phyloP scores from a whole-genome alignment of 2,113 vertebrate species.

The Cavia porcellus region DNA sequence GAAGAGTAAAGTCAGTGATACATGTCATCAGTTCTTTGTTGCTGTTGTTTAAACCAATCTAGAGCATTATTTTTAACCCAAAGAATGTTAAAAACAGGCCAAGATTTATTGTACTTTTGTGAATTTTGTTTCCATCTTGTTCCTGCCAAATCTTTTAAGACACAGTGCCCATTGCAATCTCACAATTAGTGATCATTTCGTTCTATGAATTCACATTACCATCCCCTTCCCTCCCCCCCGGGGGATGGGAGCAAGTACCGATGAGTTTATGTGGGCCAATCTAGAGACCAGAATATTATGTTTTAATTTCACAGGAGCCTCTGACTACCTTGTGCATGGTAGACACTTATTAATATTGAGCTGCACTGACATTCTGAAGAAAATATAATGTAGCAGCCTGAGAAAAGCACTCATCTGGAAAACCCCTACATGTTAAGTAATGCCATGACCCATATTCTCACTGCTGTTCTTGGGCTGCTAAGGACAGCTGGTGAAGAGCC shows the following conservation, averaged over 20 bases:
- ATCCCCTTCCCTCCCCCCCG: no score
- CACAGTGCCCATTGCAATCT: not conserved
- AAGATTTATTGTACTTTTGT: not conserved
- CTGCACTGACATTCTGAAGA: not conserved
- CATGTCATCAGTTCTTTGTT: not conserved
- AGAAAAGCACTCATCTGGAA: not conserved
- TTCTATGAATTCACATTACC: not conserved
- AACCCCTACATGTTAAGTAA: not conserved
- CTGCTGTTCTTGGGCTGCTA: not conserved
- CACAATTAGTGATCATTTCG: not conserved
- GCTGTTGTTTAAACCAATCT: not conserved
- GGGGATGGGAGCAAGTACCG: not conserved
- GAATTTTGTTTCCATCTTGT: not conserved
- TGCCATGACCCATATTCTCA: not conserved
- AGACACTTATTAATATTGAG: not conserved
- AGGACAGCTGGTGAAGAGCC: not conserved
- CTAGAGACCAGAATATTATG: slow-evolving; percentile 1
- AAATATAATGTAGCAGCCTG: not conserved
- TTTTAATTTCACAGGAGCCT: not conserved
- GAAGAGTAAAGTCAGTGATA: not conserved
- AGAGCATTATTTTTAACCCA: slow-evolving; percentile 1
- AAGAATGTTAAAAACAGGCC: not conserved
- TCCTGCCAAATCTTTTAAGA: not conserved
- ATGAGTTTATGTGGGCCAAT: not conserved
- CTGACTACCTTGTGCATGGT: not conserved